phyloP scores from a whole-genome alignment of 2,888 invertebrate genomes.

The Epinotia bilunana region DNA sequence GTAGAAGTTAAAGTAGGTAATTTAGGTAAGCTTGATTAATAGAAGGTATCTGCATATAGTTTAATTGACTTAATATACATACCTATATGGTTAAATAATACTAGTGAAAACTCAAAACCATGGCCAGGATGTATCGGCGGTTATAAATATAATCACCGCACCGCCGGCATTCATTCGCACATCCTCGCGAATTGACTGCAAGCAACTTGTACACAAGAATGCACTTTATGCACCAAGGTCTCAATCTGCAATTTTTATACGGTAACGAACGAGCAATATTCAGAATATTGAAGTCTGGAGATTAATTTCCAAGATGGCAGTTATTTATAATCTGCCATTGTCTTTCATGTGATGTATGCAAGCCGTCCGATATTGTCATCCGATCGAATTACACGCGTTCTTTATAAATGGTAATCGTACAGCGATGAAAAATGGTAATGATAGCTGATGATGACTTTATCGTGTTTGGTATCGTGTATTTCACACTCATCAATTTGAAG shows the following conservation, averaged over 20 bases:
- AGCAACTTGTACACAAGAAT: constrained; percentile 78
- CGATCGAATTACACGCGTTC: constrained; percentile 56
- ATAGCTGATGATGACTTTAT: constrained; percentile 34
- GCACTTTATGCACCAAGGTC: constrained; percentile 77
- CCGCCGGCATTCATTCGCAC: constrained; percentile 72
- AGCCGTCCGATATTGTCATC: constrained; percentile 60
- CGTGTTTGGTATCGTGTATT: constrained; percentile 26
- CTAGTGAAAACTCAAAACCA: constrained; percentile 1
- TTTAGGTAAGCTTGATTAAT: neutral
- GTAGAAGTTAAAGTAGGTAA: neutral
- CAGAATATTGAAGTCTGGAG: constrained; percentile 75
- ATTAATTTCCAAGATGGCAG: constrained; percentile 82
- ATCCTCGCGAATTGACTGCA: constrained; percentile 75
- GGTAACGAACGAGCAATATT: constrained; percentile 72
- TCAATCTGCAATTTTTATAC: constrained; percentile 78
- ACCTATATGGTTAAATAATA: neutral
- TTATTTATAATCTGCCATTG: constrained; percentile 82
- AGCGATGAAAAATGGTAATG: constrained; percentile 26
- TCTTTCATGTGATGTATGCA: constrained; percentile 77
- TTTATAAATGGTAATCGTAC: constrained; percentile 31
- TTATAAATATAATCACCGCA: constrained; percentile 51
- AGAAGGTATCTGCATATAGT: neutral
- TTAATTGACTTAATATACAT: neutral
- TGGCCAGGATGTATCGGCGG: constrained; percentile 48
- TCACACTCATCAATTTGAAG: constrained; percentile 44